These are phyloP conservation scores for Tamias sibiricus DNA, from an alignment of 2,113 vertebrate genomes.

Conservation along the genomic window DNA sequence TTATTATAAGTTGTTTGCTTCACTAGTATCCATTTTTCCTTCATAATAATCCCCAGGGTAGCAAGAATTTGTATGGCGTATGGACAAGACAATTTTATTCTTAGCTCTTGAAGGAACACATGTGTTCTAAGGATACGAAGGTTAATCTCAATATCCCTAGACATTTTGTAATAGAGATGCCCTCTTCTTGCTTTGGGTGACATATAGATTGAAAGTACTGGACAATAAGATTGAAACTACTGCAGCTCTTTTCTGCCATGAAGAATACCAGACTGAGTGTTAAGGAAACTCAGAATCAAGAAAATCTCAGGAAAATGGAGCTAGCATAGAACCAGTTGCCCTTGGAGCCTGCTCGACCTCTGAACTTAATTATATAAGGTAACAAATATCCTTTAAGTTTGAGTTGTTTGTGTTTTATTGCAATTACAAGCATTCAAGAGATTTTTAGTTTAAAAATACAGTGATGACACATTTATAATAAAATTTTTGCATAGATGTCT, in stretches of 20 bases:
- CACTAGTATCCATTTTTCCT: neutral
- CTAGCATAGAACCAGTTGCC: neutral
- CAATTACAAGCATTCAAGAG: neutral
- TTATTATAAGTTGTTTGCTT: neutral
- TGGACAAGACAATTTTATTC: neutral
- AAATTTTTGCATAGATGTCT: neutral
- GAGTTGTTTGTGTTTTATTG: neutral
- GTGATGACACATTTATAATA: neutral
- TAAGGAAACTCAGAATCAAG: neutral
- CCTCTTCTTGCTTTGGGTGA: neutral
- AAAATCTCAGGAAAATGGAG: neutral
- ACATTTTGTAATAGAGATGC: neutral
- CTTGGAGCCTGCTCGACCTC: neutral
- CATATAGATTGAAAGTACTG: neutral
- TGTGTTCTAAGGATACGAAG: neutral
- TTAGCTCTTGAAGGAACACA: neutral
- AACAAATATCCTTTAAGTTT: neutral
- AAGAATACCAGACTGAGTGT: neutral
- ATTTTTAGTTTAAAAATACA: neutral
- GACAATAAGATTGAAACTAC: neutral
- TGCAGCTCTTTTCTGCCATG: neutral
- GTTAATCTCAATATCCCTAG: neutral
- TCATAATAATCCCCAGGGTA: neutral
- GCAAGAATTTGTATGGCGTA: neutral
- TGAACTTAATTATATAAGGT: neutral